phyloP scores from a whole-genome alignment of 2,797 vertebrate genomes.

The Micromesistius poutassou region DNA sequence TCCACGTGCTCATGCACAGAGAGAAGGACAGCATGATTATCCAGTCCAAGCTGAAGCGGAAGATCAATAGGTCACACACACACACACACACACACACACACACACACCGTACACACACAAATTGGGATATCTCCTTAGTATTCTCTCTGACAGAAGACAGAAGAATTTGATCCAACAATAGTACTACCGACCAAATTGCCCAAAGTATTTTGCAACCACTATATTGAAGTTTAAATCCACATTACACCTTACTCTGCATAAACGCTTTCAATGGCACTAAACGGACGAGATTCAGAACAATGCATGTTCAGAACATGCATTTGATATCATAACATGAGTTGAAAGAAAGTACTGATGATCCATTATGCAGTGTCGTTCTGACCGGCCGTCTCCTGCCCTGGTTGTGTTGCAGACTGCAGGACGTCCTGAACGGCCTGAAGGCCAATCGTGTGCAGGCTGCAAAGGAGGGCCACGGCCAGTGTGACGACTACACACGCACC shows the following conservation, averaged over 20 bases:
- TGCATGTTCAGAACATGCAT: background rate
- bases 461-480: constrained; percentile 64
- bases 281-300: background rate
- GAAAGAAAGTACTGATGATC: background rate
- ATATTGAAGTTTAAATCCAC: background rate
- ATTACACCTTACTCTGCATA: background rate
- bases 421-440: constrained; percentile 61
- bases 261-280: background rate
- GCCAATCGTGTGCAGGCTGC: constrained; percentile 47
- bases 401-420: constrained; percentile 69
- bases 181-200: too few relatives aligned
- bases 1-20: constrained; percentile 75
- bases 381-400: background rate
- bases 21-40: constrained; percentile 75
- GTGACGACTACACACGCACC: constrained; percentile 59
- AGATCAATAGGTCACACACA: constrained; percentile 66
- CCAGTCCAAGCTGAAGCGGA: constrained; percentile 71
- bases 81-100: too few relatives aligned
- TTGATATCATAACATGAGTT: background rate
- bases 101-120: background rate
- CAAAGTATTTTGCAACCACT: background rate
- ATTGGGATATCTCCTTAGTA: background rate
- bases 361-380: background rate
- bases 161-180: too few relatives aligned
- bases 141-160: background rate